Conservation (phyloP, 2,797 vertebrate species). For the Enteromius argenteus region DNA sequence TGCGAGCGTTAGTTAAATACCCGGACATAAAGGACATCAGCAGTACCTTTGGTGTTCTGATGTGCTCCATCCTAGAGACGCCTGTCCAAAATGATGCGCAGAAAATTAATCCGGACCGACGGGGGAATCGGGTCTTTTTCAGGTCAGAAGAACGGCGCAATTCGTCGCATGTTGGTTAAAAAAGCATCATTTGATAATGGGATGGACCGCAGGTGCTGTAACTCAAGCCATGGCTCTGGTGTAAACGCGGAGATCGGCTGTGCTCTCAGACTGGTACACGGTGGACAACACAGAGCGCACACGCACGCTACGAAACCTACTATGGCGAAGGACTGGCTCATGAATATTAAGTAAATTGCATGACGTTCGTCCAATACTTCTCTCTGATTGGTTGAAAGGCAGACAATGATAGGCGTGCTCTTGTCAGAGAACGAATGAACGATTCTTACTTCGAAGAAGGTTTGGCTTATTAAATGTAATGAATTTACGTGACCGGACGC, state of each 20-base stretch:
- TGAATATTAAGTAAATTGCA: not conserved
- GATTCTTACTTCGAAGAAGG: not conserved
- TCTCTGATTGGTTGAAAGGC: constrained; percentile 12
- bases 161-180: constrained; percentile 7
- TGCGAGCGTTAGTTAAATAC: not conserved
- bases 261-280: constrained; percentile 33
- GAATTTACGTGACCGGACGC: not conserved
- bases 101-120: constrained; percentile 41
- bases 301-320: not conserved
- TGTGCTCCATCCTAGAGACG: constrained; percentile 63
- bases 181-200: not conserved
- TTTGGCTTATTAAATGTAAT: not conserved
- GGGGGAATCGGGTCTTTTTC: not conserved
- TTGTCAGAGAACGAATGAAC: not conserved
- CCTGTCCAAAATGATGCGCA: constrained; percentile 53
- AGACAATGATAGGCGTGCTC: not conserved
- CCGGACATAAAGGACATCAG: not conserved
- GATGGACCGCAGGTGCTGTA: not conserved
- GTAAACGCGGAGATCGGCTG: not conserved
- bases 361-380: not conserved
- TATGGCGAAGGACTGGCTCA: not conserved
- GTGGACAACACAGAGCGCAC: constrained; percentile 37
- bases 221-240: constrained; percentile 30
- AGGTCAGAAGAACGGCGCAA: not conserved
- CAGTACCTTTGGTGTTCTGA: constrained; percentile 66